Evolutionary conservation across 2,113 vertebrate species (phyloP).

Genomic region (Oryctolagus cuniculus): mOryCun1.1 NC_091432.1:179516501-179517000

Average conservation of each 20-base stretch:
- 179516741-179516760: not conserved
- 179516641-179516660: not conserved
- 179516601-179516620: not conserved
- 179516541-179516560: slow-evolving; percentile 41
- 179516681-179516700: not conserved
- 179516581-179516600: slow-evolving; percentile 4
- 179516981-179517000: slow-evolving; percentile 39
- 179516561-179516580: slow-evolving; percentile 25
- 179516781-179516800: too few relatives aligned
- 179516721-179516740: not conserved
- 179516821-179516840: too few relatives aligned
- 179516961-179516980: not conserved
- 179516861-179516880: too few relatives aligned
- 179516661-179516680: not conserved
- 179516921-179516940: slow-evolving; percentile 29
- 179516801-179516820: too few relatives aligned
- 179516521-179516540: slow-evolving; percentile 36
- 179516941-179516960: not conserved
- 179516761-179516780: not conserved
- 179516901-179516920: not conserved
- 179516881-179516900: not conserved
- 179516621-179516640: slow-evolving; percentile 16
- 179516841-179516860: too few relatives aligned
- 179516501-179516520: slow-evolving; percentile 6
- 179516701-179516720: slow-evolving; percentile 3